Evolutionary conservation across 2,113 vertebrate species (phyloP).

Genomic region (Hipposideros armiger): DNA sequence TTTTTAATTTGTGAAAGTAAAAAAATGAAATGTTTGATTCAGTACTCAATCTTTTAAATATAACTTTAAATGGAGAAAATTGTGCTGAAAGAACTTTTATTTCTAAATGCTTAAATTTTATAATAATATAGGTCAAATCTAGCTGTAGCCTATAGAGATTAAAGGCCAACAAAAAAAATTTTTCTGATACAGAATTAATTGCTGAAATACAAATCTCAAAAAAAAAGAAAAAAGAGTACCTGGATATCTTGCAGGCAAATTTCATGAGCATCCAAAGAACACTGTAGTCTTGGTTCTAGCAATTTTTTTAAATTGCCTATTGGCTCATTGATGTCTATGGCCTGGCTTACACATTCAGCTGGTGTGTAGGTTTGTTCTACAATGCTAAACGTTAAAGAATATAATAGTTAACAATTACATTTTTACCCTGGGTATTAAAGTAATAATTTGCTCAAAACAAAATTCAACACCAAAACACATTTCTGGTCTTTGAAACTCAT

Average conservation of each 20-base stretch:
- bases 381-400: conserved; percentile 87
- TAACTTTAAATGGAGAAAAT: conserved; percentile 26
- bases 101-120: conserved; percentile 55
- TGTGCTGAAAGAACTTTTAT: conserved; percentile 35
- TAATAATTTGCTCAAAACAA: conserved; percentile 41
- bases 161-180: conserved; percentile 41
- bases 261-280: conserved; percentile 95
- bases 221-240: conserved; percentile 85
- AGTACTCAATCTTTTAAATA: conserved; percentile 55
- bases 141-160: background rate
- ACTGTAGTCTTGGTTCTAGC: conserved; percentile 96
- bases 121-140: background rate
- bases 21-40: background rate
- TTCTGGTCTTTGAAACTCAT: conserved; percentile 41
- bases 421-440: conserved; percentile 18
- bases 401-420: conserved; percentile 33
- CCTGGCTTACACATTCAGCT: conserved; percentile 97
- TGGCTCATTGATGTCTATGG: conserved; percentile 98
- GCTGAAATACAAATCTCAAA: background rate
- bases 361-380: conserved; percentile 96
- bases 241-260: conserved; percentile 99
- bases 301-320: conserved; percentile 98
- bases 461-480: background rate
- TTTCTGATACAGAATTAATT: conserved; percentile 20
- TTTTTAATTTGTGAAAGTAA: conserved; percentile 7